These are phyloP conservation scores for Atlantisia rogersi DNA, from an alignment of 2,113 vertebrate species.

Conservation along the genomic window DNA sequence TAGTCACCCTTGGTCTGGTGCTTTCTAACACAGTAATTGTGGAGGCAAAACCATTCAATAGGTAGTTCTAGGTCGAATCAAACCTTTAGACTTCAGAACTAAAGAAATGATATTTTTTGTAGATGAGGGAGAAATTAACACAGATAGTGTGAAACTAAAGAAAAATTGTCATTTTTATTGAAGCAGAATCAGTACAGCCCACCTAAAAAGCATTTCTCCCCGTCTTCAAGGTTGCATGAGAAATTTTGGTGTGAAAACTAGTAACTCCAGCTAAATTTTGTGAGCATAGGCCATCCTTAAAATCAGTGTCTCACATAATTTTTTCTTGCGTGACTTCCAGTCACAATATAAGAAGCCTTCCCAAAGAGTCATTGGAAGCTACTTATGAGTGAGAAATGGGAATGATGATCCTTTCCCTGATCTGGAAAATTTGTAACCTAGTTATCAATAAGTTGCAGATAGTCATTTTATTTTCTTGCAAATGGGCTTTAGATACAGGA, in stretches of 20 bases:
- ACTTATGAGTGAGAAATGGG: not conserved
- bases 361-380: not conserved
- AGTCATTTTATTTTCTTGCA: not conserved
- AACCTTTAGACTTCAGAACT: not conserved
- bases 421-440: not conserved
- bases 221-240: not conserved
- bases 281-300: not conserved
- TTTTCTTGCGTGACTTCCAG: not conserved
- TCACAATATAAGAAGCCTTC: not conserved
- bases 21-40: not conserved
- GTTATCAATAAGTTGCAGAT: not conserved
- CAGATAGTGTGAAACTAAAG: not conserved
- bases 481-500: not conserved
- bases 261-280: not conserved
- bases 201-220: not conserved
- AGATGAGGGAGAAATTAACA: not conserved
- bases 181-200: not conserved
- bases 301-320: accelerated
- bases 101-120: not conserved
- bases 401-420: not conserved
- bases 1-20: not conserved
- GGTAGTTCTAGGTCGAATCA: not conserved
- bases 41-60: not conserved
- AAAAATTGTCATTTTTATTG: not conserved
- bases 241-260: not conserved